These are phyloP conservation scores for Cecidostiba fungosa DNA, from an alignment of 2,888 invertebrate genomes.

Conservation along the genomic window DNA sequence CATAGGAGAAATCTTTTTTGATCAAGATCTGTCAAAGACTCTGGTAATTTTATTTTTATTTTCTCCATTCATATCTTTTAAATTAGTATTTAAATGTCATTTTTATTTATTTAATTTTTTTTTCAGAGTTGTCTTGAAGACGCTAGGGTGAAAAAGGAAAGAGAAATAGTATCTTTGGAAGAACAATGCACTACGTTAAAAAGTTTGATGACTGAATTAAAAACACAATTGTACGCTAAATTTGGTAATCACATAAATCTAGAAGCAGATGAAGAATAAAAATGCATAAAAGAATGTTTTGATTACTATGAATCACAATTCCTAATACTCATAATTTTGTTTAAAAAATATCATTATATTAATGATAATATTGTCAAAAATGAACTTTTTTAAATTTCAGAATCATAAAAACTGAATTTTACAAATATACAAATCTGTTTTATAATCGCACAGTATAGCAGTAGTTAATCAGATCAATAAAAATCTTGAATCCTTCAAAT, in stretches of 20 bases:
- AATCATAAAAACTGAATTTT: background rate
- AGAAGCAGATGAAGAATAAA: conserved; percentile 93
- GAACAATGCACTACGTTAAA: conserved; percentile 87
- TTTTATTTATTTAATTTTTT: conserved; percentile 14
- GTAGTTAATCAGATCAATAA: conserved; percentile 16
- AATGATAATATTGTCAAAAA: conserved; percentile 13
- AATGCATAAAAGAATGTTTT: conserved; percentile 1
- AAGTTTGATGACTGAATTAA: conserved; percentile 91
- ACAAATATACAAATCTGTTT: background rate
- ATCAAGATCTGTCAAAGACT: conserved; percentile 88
- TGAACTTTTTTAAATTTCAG: too few relatives aligned
- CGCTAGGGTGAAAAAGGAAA: conserved; percentile 86
- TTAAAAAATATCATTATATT: conserved; percentile 32
- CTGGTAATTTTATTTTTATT: conserved; percentile 82
- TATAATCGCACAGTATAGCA: background rate
- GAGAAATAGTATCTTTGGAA: conserved; percentile 88
- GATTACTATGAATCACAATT: conserved; percentile 3
- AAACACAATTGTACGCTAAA: conserved; percentile 96
- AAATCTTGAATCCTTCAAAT: conserved; percentile 23
- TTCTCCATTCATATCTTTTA: background rate
- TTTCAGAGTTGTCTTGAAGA: conserved; percentile 75
- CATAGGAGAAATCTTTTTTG: conserved; percentile 94
- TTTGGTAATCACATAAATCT: conserved; percentile 98
- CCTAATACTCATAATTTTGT: background rate
- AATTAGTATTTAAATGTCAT: background rate